These are phyloP conservation scores for Ariolimax columbianus DNA, from an alignment of 2,888 invertebrate genomes.

Conservation along the genomic window DNA sequence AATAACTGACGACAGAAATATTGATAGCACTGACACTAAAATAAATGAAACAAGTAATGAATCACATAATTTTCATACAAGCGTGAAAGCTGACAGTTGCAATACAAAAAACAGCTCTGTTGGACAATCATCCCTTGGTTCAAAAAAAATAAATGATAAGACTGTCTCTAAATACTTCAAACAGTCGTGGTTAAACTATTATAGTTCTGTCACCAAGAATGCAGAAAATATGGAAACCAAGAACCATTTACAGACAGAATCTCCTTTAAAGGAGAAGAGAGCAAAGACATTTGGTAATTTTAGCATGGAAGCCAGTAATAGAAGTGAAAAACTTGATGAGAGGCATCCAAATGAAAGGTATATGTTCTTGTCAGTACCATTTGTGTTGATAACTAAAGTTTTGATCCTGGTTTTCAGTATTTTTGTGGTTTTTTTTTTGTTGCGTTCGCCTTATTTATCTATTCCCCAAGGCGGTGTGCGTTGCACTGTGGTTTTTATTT, in stretches of 20 bases:
- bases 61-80: not conserved
- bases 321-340: not conserved
- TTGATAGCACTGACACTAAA: not conserved
- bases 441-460: no score
- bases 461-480: no score
- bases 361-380: not conserved
- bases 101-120: not conserved
- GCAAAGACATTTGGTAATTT: conserved; percentile 26
- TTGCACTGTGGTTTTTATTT: no score
- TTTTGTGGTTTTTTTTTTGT: no score
- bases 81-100: not conserved
- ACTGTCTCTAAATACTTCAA: conserved; percentile 15
- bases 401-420: not conserved
- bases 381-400: not conserved
- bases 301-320: not conserved
- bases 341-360: conserved; percentile 43
- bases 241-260: not conserved
- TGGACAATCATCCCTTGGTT: not conserved
- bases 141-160: not conserved
- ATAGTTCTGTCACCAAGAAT: not conserved
- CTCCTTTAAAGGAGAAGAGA: not conserved
- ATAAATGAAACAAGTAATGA: not conserved
- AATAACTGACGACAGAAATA: not conserved
- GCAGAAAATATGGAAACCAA: not conserved
- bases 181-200: conserved; percentile 23